These are phyloP conservation scores for Vanessa atalanta DNA, from an alignment of 1,140 invertebrate genomes.

Conservation along the genomic window DNA sequence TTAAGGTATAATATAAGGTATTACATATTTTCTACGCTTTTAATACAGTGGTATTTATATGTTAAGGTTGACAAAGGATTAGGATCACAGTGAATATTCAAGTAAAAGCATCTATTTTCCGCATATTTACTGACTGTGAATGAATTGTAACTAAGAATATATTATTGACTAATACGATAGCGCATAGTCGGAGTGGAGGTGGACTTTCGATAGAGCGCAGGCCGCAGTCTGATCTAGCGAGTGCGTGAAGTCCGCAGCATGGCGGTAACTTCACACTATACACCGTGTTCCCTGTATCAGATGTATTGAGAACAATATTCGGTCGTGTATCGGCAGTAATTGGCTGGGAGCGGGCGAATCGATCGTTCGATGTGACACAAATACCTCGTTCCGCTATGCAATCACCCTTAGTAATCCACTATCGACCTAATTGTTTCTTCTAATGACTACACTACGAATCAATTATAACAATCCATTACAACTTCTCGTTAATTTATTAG, in stretches of 20 bases:
- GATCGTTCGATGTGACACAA: conserved; percentile 72
- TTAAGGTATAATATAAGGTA: too few relatives aligned
- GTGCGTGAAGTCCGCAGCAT: neutral
- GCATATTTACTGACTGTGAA: neutral
- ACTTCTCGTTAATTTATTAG: conserved; percentile 52
- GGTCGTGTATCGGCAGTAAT: conserved; percentile 68
- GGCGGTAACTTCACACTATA: conserved; percentile 14
- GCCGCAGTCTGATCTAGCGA: conserved; percentile 1
- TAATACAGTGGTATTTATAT: too few relatives aligned
- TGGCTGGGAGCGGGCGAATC: conserved; percentile 68
- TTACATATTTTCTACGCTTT: too few relatives aligned
- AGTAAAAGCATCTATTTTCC: too few relatives aligned
- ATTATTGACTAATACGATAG: neutral
- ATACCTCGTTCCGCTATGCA: conserved; percentile 68
- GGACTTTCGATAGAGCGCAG: conserved; percentile 3
- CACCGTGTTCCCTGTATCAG: conserved; percentile 23
- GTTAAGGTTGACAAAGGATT: too few relatives aligned
- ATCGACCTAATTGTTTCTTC: conserved; percentile 75
- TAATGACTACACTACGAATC: conserved; percentile 63
- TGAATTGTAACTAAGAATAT: conserved; percentile 20
- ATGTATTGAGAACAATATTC: conserved; percentile 67
- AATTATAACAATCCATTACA: conserved; percentile 64
- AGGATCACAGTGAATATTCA: too few relatives aligned
- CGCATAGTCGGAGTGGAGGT: conserved; percentile 8
- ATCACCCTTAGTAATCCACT: conserved; percentile 70